Evolutionary conservation across 2,113 vertebrate species (phyloP).

Genomic region (Kryptolebias marmoratus): DNA sequence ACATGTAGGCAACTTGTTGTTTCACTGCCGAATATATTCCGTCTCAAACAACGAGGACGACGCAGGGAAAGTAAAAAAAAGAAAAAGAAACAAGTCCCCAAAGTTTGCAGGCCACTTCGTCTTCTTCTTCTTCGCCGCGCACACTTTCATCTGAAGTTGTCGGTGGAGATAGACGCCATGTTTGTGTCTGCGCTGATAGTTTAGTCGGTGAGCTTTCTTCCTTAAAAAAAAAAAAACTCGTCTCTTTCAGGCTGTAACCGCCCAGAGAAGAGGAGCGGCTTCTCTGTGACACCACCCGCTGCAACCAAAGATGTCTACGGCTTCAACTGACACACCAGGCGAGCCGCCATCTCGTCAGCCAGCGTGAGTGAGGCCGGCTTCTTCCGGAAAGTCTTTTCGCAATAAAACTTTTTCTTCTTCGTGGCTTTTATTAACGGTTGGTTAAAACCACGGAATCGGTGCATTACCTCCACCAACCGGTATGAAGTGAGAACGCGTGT

Average conservation of each 20-base stretch:
- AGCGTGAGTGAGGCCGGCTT: rapidly evolving
- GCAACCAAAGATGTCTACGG: too few species aligned
- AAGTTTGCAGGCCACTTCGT: slow-evolving; percentile 66
- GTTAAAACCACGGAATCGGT: too few species aligned
- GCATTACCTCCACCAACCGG: too few species aligned
- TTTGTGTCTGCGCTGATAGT: slow-evolving; percentile 75
- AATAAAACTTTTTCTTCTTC: slow-evolving; percentile 26
- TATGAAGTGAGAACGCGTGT: too few species aligned
- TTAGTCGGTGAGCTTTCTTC: slow-evolving; percentile 66
- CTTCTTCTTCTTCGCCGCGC: slow-evolving; percentile 36
- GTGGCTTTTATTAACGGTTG: too few species aligned
- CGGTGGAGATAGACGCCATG: slow-evolving; percentile 78
- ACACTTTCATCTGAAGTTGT: slow-evolving; percentile 68
- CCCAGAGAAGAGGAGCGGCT: slow-evolving; percentile 68
- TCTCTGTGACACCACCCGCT: background rate
- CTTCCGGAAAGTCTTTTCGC: slow-evolving; percentile 43
- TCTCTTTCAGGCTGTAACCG: slow-evolving; percentile 72
- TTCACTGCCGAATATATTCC: slow-evolving; percentile 52
- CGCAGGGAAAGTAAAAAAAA: background rate
- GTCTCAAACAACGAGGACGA: slow-evolving; percentile 21
- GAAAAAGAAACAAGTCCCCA: slow-evolving; percentile 11
- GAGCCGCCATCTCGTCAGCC: background rate
- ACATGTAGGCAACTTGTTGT: slow-evolving; percentile 78
- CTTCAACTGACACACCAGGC: slow-evolving; percentile 6
- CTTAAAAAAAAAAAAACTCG: slow-evolving; percentile 45